These are phyloP conservation scores for Gymnothorax javanicus DNA, from an alignment of 2,797 vertebrate genomes.

Conservation along the genomic window DNA sequence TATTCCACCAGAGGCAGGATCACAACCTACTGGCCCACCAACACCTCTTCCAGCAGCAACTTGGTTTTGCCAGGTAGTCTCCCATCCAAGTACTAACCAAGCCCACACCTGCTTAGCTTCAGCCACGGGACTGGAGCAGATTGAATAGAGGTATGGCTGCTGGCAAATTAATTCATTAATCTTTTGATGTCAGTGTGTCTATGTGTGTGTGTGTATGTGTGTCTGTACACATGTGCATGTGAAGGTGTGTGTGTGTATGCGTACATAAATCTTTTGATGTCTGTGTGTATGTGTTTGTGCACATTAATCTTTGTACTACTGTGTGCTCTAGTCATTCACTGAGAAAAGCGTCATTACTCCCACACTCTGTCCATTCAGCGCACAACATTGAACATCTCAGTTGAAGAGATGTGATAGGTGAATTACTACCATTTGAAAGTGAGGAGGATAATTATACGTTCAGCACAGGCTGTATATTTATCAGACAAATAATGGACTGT, in stretches of 20 bases:
- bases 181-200: conserved; percentile 37
- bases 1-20: no score
- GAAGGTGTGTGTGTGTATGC: conserved; percentile 27
- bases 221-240: conserved; percentile 31
- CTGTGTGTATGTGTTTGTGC: conserved; percentile 29
- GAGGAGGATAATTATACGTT: neutral
- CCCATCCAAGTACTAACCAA: no score
- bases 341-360: neutral
- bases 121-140: no score
- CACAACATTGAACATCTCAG: neutral
- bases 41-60: no score
- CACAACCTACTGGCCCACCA: no score
- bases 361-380: neutral
- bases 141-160: no score
- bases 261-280: neutral
- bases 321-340: neutral
- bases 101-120: no score
- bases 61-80: no score
- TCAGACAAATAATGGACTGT: conserved; percentile 3
- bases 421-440: neutral
- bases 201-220: conserved; percentile 36
- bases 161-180: neutral
- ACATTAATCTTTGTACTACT: conserved; percentile 29
- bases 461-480: neutral
- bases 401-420: neutral